Percentiles rank a stretch among this genome's conserved stretches.
phyloP scores from a whole-genome alignment of 2,888 invertebrate species.

The Mylabris sibirica region DNA sequence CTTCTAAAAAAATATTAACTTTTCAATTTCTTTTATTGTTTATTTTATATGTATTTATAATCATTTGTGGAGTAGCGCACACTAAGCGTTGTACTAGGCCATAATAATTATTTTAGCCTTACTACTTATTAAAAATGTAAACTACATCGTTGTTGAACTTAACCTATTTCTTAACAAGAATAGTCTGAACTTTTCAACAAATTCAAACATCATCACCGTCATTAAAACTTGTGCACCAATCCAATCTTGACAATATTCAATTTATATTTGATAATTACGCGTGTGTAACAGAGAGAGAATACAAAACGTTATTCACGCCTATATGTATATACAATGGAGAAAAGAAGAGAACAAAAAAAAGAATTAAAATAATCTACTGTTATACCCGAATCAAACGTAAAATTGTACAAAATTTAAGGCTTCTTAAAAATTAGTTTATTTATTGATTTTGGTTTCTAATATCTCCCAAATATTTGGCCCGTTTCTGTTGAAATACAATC shows the following conservation, averaged over 20 bases:
- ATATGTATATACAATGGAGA: not conserved
- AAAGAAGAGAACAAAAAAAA: not conserved
- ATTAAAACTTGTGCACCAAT: not conserved
- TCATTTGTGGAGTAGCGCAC: constrained; percentile 16
- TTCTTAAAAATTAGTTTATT: constrained; percentile 18
- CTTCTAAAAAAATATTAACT: not conserved
- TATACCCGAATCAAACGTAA: constrained; percentile 2
- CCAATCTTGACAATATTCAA: not conserved
- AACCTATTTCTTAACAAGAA: constrained; percentile 23
- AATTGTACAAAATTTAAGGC: constrained; percentile 30
- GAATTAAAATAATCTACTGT: not conserved
- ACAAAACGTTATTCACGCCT: not conserved
- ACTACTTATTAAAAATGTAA: constrained; percentile 21
- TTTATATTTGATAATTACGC: not conserved
- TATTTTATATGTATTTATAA: not conserved
- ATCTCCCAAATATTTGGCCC: not conserved
- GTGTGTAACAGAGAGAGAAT: not conserved
- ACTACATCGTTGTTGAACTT: constrained; percentile 38
- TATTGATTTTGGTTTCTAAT: not conserved
- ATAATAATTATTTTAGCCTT: constrained; percentile 23
- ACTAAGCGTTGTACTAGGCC: constrained; percentile 37
- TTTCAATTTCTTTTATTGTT: not conserved
- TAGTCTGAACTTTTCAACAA: constrained; percentile 27
- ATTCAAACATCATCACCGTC: not conserved
- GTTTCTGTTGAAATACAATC: not conserved